Base-by-base conservation (phyloP, 2,888 invertebrate species). In the Drosophila meridionalis region DNA sequence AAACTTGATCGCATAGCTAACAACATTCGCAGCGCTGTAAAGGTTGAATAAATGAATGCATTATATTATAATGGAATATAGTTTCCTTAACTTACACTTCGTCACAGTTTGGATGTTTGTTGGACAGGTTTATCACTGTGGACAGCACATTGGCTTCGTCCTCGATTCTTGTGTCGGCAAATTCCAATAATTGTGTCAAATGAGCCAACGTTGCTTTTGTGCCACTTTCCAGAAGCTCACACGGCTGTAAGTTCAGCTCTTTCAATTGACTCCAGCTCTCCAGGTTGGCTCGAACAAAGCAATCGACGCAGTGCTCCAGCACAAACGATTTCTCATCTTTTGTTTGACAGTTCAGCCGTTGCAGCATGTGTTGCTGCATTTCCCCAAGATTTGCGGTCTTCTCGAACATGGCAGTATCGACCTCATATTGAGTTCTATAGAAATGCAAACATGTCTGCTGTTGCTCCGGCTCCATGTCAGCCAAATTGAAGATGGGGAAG, bases 181-280 rank as follows among this genome's bases (percentile, higher is more conserved):
- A 3, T 0, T 38, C 28, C 32, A 85, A 56, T 8, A 57, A 28
- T 4, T 50, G 4, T 8, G 73, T 28, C 4, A 85, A 34, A 14
- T 36, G 59, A 0, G 3, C 0, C 48, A 83, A 71, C 3, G 90
- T 87, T 36, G 6, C 9, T 11, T 67, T 42, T 6, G 83, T 74
- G 7, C 90, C 91, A 20, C 59, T 70, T 50, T 82, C 82, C 3
- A 91, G 26, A 4, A 89, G 71, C 40, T 82, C 81, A 9, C 80
- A 6, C 8, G 87, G 73, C 4, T 56, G 69, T 6, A 83, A 43
- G 1, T 69, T 5, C 0, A 78, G 32, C 8, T 74, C 48, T 3
- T 71, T 28, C 9, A 90, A 26, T 57, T 76, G 58, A 36, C 14
- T 34, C 89, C 89, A 87, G 0, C 32, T 56, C 3, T 61, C 2